phyloP scores from a whole-genome alignment of 2,113 vertebrate genomes.

The Boulengeromyrus knoepffleri region DNA sequence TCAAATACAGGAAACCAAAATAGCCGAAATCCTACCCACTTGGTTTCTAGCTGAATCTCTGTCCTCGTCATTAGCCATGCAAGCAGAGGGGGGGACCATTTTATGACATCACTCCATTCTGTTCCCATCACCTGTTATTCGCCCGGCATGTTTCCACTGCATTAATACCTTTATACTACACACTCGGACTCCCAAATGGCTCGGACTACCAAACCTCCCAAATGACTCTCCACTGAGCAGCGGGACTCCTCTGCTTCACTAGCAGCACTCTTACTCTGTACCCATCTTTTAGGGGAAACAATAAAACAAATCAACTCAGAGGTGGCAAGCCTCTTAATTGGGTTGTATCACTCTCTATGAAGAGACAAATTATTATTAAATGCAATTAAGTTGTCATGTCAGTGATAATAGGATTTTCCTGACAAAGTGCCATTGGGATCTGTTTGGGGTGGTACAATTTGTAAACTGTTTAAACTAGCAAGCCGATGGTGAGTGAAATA shows the following conservation, averaged over 20 bases:
- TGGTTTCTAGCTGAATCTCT: neutral
- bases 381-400: neutral
- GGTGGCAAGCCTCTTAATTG: neutral
- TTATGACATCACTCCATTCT: neutral
- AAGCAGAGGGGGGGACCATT: neutral
- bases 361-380: neutral
- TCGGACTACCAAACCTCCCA: neutral
- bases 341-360: neutral
- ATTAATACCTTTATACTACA: neutral
- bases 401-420: neutral
- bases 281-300: neutral
- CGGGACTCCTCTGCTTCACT: neutral
- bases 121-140: neutral
- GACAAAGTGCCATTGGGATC: neutral
- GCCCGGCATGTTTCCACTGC: neutral
- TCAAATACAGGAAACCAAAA: neutral
- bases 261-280: neutral
- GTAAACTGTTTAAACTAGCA: neutral
- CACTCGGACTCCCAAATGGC: neutral
- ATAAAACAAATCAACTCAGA: neutral
- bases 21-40: neutral
- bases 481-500: neutral
- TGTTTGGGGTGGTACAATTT: neutral
- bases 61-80: neutral
- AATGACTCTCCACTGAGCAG: neutral